phyloP scores from a whole-genome alignment of 2,113 vertebrate species.

The pig (Sus scrofa) region DNA sequence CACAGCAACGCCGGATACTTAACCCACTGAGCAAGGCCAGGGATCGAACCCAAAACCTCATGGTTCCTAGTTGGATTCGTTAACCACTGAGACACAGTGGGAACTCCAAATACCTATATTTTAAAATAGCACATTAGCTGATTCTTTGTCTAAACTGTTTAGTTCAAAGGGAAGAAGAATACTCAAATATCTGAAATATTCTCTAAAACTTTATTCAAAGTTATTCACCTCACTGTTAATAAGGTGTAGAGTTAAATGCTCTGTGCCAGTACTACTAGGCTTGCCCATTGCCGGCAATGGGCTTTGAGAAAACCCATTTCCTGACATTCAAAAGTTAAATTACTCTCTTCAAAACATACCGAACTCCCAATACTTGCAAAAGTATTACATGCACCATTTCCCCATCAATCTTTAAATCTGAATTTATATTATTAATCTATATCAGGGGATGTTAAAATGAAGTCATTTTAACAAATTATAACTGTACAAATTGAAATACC shows the following conservation, averaged over 20 bases:
- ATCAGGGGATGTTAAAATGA: slow-evolving; percentile 84
- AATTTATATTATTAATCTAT: slow-evolving; percentile 84
- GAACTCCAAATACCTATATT: not conserved
- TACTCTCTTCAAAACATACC: slow-evolving; percentile 78
- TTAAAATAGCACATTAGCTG: slow-evolving; percentile 15
- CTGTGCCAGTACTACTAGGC: slow-evolving; percentile 76
- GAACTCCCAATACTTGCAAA: slow-evolving; percentile 82
- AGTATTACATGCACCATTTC: slow-evolving; percentile 83
- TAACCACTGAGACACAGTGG: no score
- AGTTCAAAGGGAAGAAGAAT: slow-evolving; percentile 50
- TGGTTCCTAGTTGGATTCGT: no score
- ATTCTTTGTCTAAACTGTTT: slow-evolving; percentile 50
- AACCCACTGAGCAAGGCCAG: no score
- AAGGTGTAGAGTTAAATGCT: slow-evolving; percentile 79
- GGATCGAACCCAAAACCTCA: no score
- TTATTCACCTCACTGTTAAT: slow-evolving; percentile 80
- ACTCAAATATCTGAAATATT: slow-evolving; percentile 71
- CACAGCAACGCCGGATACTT: no score
- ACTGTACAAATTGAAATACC: slow-evolving; percentile 87
- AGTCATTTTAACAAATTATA: slow-evolving; percentile 85
- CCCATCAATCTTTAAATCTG: slow-evolving; percentile 83
- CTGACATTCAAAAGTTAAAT: slow-evolving; percentile 78
- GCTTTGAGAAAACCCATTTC: slow-evolving; percentile 84
- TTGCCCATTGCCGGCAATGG: slow-evolving; percentile 88
- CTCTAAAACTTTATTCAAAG: slow-evolving; percentile 90